phyloP scores from a whole-genome alignment of 2,113 vertebrate species.

The Myodes glareolus region DNA sequence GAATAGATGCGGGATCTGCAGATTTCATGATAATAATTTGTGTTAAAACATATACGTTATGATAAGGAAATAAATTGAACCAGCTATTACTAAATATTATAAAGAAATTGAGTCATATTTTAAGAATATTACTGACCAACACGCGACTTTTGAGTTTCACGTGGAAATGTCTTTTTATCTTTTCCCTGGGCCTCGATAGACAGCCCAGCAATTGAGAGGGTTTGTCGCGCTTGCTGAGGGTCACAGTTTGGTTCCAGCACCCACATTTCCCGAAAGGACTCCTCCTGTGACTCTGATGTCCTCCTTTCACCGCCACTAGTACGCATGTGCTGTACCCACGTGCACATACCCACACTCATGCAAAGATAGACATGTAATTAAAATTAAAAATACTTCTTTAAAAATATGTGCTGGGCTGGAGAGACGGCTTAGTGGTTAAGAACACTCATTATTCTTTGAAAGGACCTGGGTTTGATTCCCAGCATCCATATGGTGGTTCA shows the following conservation, averaged over 20 bases:
- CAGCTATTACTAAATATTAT: not conserved
- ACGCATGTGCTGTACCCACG: not conserved
- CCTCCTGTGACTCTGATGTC: not conserved
- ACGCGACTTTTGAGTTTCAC: not conserved
- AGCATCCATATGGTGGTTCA: not conserved
- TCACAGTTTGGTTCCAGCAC: not conserved
- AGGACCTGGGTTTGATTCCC: not conserved
- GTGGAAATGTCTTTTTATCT: not conserved
- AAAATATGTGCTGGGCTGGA: not conserved
- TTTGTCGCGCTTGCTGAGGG: not conserved
- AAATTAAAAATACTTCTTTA: not conserved
- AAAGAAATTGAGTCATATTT: not conserved
- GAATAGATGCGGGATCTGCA: conserved; percentile 40
- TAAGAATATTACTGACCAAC: not conserved
- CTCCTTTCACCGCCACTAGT: not conserved
- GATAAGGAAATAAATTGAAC: not conserved
- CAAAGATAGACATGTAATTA: not conserved
- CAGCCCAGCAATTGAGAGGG: not conserved
- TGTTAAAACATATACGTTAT: not conserved
- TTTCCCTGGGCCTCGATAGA: not conserved
- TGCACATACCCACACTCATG: not conserved
- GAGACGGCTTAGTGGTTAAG: too few species aligned
- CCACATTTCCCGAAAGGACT: not conserved
- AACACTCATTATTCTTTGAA: not conserved
- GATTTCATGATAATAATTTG: conserved; percentile 46